Percentiles rank a stretch among this genome's conserved stretches.
Evolutionary conservation across 2,797 vertebrate species (phyloP).

Genomic region (Eulemur rubriventer): DNA sequence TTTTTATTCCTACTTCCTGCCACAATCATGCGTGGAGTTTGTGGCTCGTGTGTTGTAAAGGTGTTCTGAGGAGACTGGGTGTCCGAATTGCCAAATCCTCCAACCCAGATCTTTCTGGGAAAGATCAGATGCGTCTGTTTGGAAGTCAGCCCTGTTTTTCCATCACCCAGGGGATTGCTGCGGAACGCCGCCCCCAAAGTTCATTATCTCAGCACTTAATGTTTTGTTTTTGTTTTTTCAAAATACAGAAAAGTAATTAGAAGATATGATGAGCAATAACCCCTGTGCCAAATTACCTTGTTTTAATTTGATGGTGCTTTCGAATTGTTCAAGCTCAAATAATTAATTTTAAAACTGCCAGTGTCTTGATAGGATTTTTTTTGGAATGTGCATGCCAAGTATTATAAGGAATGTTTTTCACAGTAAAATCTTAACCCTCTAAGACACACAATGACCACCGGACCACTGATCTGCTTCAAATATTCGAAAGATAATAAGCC

Average conservation of each 20-base stretch:
- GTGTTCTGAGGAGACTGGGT: not conserved
- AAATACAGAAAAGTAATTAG: slow-evolving; percentile 81
- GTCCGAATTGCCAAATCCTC: not conserved
- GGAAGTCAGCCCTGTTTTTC: slow-evolving; percentile 31
- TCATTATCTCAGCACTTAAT: slow-evolving; percentile 66
- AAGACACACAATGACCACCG: slow-evolving; percentile 34
- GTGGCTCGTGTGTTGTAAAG: not conserved
- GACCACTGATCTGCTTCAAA: slow-evolving; percentile 68
- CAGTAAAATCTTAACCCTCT: slow-evolving; percentile 54
- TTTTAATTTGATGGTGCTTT: slow-evolving; percentile 73
- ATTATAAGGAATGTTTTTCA: slow-evolving; percentile 63
- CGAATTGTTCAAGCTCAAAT: slow-evolving; percentile 75
- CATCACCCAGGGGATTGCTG: not conserved
- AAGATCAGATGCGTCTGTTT: not conserved
- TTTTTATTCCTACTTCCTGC: not conserved
- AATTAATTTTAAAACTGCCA: slow-evolving; percentile 73
- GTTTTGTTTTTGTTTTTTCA: slow-evolving; percentile 74
- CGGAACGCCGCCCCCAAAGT: slow-evolving; percentile 52
- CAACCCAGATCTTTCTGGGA: not conserved
- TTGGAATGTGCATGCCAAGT: slow-evolving; percentile 64
- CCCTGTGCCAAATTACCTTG: slow-evolving; percentile 66
- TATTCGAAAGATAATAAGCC: slow-evolving; percentile 43
- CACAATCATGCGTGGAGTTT: too few relatives aligned
- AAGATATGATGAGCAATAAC: slow-evolving; percentile 72
- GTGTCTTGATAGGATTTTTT: slow-evolving; percentile 59